Conservation (phyloP, 2,113 vertebrate genomes). For the Rhabdornis inornatus region DNA sequence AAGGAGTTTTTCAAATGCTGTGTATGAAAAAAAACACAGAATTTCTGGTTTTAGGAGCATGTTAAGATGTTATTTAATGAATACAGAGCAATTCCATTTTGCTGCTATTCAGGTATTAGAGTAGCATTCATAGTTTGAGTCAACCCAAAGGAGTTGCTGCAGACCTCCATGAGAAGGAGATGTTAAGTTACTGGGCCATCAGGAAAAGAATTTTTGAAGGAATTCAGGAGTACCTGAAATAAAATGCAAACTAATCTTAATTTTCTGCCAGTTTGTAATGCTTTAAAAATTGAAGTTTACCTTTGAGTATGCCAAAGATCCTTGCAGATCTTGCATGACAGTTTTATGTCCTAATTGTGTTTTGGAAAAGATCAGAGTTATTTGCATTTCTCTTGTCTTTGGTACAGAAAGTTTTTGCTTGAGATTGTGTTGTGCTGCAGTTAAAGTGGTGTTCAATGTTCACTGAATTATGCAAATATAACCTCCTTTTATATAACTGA, state of each 20-base stretch:
- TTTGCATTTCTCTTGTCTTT: conserved; percentile 28
- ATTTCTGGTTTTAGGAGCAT: neutral
- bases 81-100: neutral
- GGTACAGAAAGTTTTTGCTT: conserved; percentile 30
- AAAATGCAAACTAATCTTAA: neutral
- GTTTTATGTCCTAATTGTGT: neutral
- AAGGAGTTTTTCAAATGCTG: neutral
- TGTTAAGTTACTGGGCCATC: neutral
- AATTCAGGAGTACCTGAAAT: neutral
- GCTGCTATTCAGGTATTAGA: neutral
- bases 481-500: conserved; percentile 10
- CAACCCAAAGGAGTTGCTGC: neutral
- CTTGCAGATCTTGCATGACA: neutral
- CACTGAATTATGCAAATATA: conserved; percentile 63
- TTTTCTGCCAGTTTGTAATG: neutral
- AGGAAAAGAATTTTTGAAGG: neutral
- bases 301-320: neutral
- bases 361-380: neutral
- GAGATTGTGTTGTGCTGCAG: conserved; percentile 4
- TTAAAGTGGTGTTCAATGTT: conserved; percentile 11
- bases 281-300: neutral
- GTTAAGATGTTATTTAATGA: neutral
- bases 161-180: neutral
- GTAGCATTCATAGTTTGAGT: neutral
- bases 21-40: neutral